Conservation (phyloP, 2,797 vertebrate genomes). For the Setipinna tenuifilis region DNA sequence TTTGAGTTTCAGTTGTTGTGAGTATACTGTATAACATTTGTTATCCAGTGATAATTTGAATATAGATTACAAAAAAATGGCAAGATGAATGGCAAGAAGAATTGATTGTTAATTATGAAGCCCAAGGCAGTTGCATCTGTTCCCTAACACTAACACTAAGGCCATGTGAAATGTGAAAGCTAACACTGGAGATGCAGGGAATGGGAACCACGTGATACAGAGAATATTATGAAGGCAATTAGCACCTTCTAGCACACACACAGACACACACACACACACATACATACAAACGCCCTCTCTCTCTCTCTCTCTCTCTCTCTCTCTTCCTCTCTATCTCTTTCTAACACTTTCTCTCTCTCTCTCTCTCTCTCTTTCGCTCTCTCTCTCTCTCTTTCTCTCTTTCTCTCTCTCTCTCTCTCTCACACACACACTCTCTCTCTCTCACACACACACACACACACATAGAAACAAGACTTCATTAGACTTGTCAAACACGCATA, state of each 20-base stretch:
- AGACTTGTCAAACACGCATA: background rate
- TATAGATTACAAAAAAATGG: background rate
- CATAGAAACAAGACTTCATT: background rate
- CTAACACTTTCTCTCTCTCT: conserved; percentile 4
- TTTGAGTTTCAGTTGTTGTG: no score
- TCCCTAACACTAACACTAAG: background rate
- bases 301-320: background rate
- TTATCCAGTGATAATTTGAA: background rate
- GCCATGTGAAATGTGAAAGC: conserved; percentile 13
- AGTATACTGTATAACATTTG: no score
- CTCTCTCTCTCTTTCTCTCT: conserved; percentile 20
- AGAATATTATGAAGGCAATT: conserved; percentile 12
- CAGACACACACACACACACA: no score
- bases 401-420: conserved; percentile 13
- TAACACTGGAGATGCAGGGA: conserved; percentile 5
- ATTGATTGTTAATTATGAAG: background rate
- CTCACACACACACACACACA: conserved; percentile 21
- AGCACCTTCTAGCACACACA: background rate
- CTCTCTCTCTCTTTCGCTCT: conserved; percentile 11
- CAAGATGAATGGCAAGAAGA: background rate
- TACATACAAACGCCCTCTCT: background rate
- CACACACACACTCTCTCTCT: conserved; percentile 18
- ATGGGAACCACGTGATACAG: background rate
- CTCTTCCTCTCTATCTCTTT: no score
- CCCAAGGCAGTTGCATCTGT: background rate